Evolutionary conservation across 1,140 invertebrate genomes (phyloP).

Genomic region (Amyelois transitella): DNA sequence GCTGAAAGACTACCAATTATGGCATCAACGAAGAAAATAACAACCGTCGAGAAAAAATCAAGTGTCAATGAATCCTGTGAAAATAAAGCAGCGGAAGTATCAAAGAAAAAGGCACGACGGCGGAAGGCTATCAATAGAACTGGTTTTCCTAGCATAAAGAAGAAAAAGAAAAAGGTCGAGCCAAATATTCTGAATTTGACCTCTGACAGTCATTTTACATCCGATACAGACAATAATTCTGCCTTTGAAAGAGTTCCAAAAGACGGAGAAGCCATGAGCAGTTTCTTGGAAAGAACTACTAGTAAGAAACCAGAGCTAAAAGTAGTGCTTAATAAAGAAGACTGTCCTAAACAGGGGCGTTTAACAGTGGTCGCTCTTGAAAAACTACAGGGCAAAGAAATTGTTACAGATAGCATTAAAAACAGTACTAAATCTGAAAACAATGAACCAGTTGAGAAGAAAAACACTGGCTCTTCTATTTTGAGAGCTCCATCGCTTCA

Average conservation of each 20-base stretch:
- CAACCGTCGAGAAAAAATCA: conserved; percentile 16
- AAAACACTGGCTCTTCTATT: conserved; percentile 40
- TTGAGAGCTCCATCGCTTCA: conserved; percentile 54
- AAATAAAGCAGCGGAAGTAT: conserved; percentile 37
- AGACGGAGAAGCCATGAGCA: conserved; percentile 78
- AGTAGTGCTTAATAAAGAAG: conserved; percentile 67
- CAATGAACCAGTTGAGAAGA: conserved; percentile 30
- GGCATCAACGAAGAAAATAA: conserved; percentile 38
- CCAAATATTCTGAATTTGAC: conserved; percentile 30
- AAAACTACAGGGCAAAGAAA: conserved; percentile 73
- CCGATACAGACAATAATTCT: conserved; percentile 57
- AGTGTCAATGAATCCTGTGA: conserved; percentile 33
- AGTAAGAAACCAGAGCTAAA: conserved; percentile 65
- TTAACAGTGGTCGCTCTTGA: conserved; percentile 76
- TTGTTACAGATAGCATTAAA: conserved; percentile 33
- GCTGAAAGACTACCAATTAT: conserved; percentile 43
- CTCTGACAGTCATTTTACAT: conserved; percentile 56
- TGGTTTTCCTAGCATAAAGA: conserved; percentile 89
- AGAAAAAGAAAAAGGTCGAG: conserved; percentile 85
- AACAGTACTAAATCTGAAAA: conserved; percentile 25
- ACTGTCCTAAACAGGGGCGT: conserved; percentile 68
- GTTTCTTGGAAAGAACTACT: conserved; percentile 76
- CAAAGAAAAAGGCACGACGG: conserved; percentile 81
- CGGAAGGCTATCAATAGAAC: conserved; percentile 88
- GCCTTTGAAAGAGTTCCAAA: conserved; percentile 79